phyloP scores from a whole-genome alignment of 1,140 invertebrate species.

The Zaprionus ghesquierei region DNA sequence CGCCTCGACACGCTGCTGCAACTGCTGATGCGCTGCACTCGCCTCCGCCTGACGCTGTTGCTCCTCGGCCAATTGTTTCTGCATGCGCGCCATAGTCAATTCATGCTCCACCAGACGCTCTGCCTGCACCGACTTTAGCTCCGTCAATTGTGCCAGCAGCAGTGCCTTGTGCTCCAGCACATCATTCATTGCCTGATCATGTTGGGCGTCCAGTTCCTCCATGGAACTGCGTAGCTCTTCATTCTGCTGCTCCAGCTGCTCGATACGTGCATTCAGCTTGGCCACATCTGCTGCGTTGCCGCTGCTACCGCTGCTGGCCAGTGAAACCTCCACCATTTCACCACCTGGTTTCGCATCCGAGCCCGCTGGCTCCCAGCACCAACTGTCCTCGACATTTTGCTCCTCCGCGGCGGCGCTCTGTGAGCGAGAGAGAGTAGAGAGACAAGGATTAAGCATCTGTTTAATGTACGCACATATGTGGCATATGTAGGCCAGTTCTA shows the following conservation, averaged over 20 bases:
- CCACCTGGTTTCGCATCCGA: slow-evolving; percentile 1
- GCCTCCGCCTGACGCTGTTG: neutral
- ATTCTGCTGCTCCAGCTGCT: slow-evolving; percentile 78
- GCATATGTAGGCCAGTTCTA: neutral
- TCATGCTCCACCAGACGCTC: slow-evolving; percentile 68
- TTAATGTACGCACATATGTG: neutral
- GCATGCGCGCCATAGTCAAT: slow-evolving; percentile 49
- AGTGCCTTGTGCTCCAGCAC: slow-evolving; percentile 86
- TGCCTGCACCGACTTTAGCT: slow-evolving; percentile 52
- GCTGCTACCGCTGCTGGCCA: slow-evolving; percentile 8
- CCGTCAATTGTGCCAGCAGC: slow-evolving; percentile 84
- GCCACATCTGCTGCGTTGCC: slow-evolving; percentile 73
- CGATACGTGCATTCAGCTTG: slow-evolving; percentile 76
- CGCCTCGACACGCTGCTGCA: slow-evolving; percentile 46
- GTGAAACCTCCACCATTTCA: slow-evolving; percentile 51
- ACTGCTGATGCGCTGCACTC: neutral
- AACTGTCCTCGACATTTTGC: slow-evolving; percentile 83
- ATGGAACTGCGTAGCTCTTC: slow-evolving; percentile 84
- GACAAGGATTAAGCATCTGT: neutral
- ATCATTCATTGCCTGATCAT: slow-evolving; percentile 87
- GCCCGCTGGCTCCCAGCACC: slow-evolving; percentile 84
- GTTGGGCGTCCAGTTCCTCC: slow-evolving; percentile 89
- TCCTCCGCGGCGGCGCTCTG: slow-evolving; percentile 56
- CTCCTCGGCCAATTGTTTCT: slow-evolving; percentile 44
- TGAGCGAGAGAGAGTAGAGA: neutral